Conservation (phyloP, 2,113 vertebrate genomes). For the Mus musculus region DNA sequence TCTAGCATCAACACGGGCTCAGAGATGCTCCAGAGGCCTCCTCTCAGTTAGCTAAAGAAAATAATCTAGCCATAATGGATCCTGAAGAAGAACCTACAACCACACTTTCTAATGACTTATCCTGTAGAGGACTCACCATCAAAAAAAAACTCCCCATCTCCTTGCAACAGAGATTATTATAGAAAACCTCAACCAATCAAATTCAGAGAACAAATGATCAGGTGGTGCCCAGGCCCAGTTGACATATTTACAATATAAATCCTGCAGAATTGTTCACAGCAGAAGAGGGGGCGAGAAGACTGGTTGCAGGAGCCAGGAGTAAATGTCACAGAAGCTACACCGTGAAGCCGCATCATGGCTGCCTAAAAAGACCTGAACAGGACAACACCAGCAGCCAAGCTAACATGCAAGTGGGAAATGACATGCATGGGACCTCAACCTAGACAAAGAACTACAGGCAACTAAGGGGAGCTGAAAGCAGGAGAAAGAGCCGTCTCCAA, state of each 20-base stretch:
- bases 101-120: neutral
- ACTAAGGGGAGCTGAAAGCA: neutral
- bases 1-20: neutral
- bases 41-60: accelerated
- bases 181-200: neutral
- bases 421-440: neutral
- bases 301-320: neutral
- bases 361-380: neutral
- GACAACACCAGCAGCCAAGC: neutral
- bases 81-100: neutral
- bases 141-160: neutral
- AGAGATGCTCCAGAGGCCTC: neutral
- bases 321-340: neutral
- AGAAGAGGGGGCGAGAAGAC: neutral
- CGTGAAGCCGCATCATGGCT: neutral
- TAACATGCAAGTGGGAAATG: neutral
- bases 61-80: neutral
- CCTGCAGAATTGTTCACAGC: neutral
- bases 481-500: neutral
- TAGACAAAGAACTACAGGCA: neutral
- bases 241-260: neutral
- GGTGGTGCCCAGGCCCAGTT: neutral
- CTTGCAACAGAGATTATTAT: neutral
- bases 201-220: neutral
- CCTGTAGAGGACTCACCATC: neutral